These are phyloP conservation scores for Balearica regulorum DNA, from an alignment of 2,797 vertebrate genomes.

Conservation along the genomic window DNA sequence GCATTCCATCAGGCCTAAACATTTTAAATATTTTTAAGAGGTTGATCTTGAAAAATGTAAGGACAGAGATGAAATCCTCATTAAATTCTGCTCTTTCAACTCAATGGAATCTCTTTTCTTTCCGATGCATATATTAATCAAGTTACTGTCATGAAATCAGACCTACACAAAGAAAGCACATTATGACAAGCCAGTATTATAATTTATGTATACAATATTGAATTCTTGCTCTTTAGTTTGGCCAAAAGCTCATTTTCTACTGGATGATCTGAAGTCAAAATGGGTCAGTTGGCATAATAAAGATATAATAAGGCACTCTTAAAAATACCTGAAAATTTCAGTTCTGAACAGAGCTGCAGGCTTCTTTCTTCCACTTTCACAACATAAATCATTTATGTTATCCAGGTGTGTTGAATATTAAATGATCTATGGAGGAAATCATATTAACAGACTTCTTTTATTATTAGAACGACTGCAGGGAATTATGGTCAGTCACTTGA, in stretches of 20 bases:
- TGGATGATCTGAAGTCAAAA: not conserved
- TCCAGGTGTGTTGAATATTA: slow-evolving; percentile 63
- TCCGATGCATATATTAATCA: not conserved
- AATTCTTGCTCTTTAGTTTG: not conserved
- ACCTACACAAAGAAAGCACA: not conserved
- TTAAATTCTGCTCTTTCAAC: not conserved
- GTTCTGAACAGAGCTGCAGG: not conserved
- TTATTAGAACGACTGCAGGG: slow-evolving; percentile 46
- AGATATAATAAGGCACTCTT: slow-evolving; percentile 6
- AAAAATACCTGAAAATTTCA: not conserved
- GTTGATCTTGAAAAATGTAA: not conserved
- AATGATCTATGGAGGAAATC: slow-evolving; percentile 56
- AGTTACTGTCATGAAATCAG: not conserved
- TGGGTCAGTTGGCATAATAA: slow-evolving; percentile 2
- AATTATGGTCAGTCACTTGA: slow-evolving; percentile 48
- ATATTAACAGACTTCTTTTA: slow-evolving; percentile 59
- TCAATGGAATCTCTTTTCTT: not conserved
- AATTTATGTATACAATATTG: not conserved
- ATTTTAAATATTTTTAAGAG: not conserved
- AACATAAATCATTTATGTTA: slow-evolving; percentile 61
- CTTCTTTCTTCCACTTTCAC: slow-evolving; percentile 10
- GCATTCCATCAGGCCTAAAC: not conserved
- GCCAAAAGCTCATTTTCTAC: slow-evolving; percentile 4
- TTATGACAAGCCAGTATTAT: not conserved
- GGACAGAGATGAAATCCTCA: not conserved